Base-by-base conservation (phyloP, 2,113 vertebrate species). In the Ptychochromis oligacanthus region DNA sequence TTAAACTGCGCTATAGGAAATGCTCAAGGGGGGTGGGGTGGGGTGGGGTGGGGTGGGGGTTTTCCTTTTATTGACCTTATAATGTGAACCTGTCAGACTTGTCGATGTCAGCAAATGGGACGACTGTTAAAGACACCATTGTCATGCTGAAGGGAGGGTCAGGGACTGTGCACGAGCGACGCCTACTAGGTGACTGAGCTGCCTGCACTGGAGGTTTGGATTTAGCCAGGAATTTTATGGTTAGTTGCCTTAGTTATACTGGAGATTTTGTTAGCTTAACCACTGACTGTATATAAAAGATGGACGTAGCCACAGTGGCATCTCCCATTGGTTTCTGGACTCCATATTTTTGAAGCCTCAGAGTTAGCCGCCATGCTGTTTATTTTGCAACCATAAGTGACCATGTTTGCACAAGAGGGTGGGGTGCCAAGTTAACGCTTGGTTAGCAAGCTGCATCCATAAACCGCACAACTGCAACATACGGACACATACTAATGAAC, bases 1-100 rank as follows among this genome's bases (percentile, higher is more conserved):
- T 84, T 72, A 80, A 83, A 28, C 82, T 55, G 34, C 61, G 77
- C 22, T 31, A 18, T 54, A 77, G 77, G 80, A 91, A 88, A 58
- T 28, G 57, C 36, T 72, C 52, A n/a, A n/a, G n/a, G n/a, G n/a
- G n/a, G n/a, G n/a, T n/a, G n/a, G n/a, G n/a, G n/a, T n/a, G n/a
- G n/a, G n/a, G n/a, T n/a, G n/a, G n/a, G n/a, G n/a, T n/a, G n/a
- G n/a, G n/a, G 54, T 1, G 14, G 70, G 15, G 11, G 20, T 59
- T n/a, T 83, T 77, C 80, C 80, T 43, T 57, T 72, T 8, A 4
- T 20, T 46, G 56, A 81, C 65, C 76, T 81, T 79, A 58, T 10
- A 14, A 12, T 65, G 52, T 57, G 31, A 77, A 75, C 22, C 18
- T 75, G 70, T 78, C 22, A 20, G 46, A 52, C 10, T 72, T 72